A percentile compares a stretch with the other conserved stretches of the same genome.
Conservation (phyloP, 2,113 vertebrate species). For the Antechinus flavipes region DNA sequence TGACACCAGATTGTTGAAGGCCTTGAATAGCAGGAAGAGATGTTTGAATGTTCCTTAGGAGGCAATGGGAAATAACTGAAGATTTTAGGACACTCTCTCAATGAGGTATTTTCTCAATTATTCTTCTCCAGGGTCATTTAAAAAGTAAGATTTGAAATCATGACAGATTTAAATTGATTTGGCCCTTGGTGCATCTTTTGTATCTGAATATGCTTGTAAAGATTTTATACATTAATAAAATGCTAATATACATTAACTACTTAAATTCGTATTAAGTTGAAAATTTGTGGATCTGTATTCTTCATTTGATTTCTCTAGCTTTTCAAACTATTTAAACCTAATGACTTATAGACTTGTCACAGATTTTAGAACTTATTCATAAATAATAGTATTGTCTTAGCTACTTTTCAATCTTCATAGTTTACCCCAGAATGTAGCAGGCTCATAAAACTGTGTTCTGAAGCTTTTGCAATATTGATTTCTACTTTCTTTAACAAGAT, state of each 20-base stretch:
- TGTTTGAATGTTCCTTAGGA: neutral
- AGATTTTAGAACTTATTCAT: conserved; percentile 34
- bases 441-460: conserved; percentile 62
- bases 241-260: conserved; percentile 28
- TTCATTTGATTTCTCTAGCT: conserved; percentile 47
- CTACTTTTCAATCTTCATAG: conserved; percentile 31
- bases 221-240: neutral
- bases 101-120: neutral
- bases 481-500: conserved; percentile 68
- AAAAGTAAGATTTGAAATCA: neutral
- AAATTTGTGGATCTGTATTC: neutral
- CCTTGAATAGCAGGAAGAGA: neutral
- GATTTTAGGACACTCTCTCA: neutral
- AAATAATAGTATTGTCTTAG: conserved; percentile 9
- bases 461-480: conserved; percentile 73
- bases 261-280: conserved; percentile 11
- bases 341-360: conserved; percentile 6
- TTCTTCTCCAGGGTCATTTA: neutral
- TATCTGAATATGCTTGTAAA: neutral
- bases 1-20: neutral
- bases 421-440: conserved; percentile 46
- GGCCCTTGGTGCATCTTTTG: neutral
- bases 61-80: too few species aligned
- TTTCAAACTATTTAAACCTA: conserved; percentile 27
- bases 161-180: neutral